Percentiles rank a stretch among this genome's conserved stretches.
phyloP scores from a whole-genome alignment of 2,113 vertebrate species.

The Leptobrachium ailaonicum region DNA sequence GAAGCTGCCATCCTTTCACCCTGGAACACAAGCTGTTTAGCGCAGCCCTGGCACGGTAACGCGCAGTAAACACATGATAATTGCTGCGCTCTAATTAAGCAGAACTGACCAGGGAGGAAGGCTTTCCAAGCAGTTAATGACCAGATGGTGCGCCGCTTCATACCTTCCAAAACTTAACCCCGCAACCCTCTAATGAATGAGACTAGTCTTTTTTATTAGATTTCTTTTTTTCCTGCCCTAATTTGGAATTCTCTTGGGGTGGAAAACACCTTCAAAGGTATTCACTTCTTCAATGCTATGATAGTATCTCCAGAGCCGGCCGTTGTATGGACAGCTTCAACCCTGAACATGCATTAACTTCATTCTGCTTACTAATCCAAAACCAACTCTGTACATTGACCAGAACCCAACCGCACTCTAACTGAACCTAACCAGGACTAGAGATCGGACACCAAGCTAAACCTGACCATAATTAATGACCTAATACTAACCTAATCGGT shows the following conservation, averaged over 20 bases:
- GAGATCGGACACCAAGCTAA: no score
- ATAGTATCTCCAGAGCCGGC: no score
- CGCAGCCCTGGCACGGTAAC: no score
- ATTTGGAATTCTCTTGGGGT: not conserved
- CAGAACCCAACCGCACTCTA: no score
- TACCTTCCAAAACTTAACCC: constrained; percentile 8
- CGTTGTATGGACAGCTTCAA: no score
- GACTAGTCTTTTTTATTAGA: not conserved
- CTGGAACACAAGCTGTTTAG: not conserved
- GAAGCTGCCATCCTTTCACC: not conserved
- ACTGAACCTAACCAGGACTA: no score
- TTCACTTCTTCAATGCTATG: no score
- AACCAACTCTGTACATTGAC: no score
- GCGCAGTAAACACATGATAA: constrained; percentile 18
- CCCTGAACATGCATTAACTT: no score
- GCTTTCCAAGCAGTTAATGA: constrained; percentile 33
- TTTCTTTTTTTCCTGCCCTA: not conserved
- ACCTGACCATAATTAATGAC: no score
- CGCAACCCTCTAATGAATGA: constrained; percentile 35
- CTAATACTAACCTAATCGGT: no score
- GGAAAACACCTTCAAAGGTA: not conserved
- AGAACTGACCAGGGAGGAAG: constrained; percentile 7
- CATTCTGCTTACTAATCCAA: no score
- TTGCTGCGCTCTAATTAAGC: constrained; percentile 31
- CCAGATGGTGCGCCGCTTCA: constrained; percentile 33